A percentile compares a stretch with the other conserved stretches of the same genome.
Conservation (phyloP, 1,140 invertebrate genomes). For the Bactericera cockerelli region DNA sequence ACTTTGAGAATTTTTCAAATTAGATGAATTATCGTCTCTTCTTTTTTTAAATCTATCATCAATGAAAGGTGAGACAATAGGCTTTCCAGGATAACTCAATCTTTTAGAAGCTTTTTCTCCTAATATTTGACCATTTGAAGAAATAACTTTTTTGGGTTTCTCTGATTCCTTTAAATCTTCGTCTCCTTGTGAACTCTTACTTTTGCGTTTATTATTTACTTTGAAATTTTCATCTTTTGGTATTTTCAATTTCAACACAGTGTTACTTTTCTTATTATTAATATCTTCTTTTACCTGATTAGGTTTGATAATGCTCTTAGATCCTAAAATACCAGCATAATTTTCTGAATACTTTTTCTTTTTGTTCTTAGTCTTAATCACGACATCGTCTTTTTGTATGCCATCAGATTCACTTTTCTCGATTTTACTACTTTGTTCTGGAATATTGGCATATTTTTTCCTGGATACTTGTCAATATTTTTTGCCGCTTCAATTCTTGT, state of each 20-base stretch:
- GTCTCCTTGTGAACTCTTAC: no score
- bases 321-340: background rate
- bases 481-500: background rate
- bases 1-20: no score
- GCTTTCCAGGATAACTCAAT: background rate
- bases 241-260: no score
- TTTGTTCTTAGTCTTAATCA: background rate
- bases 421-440: no score
- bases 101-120: background rate
- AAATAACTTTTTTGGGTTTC: background rate
- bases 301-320: background rate
- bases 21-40: background rate
- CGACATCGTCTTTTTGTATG: background rate
- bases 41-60: background rate
- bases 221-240: no score
- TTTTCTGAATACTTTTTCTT: background rate
- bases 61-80: background rate
- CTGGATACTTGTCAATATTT: background rate
- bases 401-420: background rate
- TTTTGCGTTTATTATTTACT: no score
- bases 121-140: background rate
- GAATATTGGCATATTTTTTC: background rate
- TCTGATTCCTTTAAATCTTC: background rate
- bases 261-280: no score
- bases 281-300: background rate